Evolutionary conservation across 2,888 invertebrate species (phyloP), one percentile per base, ranked within the genome.

Genomic region (Yponomeuta cagnagella): DNA sequence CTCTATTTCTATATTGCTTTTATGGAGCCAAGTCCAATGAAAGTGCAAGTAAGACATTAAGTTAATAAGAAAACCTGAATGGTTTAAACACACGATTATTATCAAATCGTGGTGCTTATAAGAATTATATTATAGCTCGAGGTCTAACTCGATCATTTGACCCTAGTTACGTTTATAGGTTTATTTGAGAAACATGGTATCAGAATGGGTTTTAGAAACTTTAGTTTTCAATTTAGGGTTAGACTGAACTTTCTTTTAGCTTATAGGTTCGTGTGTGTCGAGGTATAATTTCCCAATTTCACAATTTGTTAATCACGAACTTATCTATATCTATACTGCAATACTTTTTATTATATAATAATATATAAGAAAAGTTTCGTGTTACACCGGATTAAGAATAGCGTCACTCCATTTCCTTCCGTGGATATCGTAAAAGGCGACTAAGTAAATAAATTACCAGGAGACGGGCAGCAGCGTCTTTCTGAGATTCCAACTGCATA

Each of bases 1-100:
- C 4, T 58, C 3, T 43, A 58, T 58, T 2, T 1, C 52, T 15
- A 15, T 58, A 58, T 58, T 15, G 43, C 43, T 65, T 31, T 69
- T 30, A 65, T 65, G 31, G 65, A 31, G 31, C 1, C 30, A 30
- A 30, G 30, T 10, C 33, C 30, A 30, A 65, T 12, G 65, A 65
- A 65, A 65, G 65, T 65, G 33, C 65, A 65, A 65, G 65, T 65
- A 10, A 65, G 33, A 65, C 65, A 65, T 23, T 10, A 30, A 65
- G 65, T 65, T 65, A 31, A 31, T 65, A 31, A 6, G 65, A 33
- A 65, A 65, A 65, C 10, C 15, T 12, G 52, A 58, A 58, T 15
- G 8, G 12, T 5, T 58, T 58, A 15, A 58, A 58, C 12, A 15
- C 52, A 58, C 52, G 52, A 58, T 64, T 10, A 64, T 30, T 1